Percentiles rank a stretch among this genome's conserved stretches.
Conservation (phyloP, 2,888 invertebrate species). For the Pterostichus madidus region DNA sequence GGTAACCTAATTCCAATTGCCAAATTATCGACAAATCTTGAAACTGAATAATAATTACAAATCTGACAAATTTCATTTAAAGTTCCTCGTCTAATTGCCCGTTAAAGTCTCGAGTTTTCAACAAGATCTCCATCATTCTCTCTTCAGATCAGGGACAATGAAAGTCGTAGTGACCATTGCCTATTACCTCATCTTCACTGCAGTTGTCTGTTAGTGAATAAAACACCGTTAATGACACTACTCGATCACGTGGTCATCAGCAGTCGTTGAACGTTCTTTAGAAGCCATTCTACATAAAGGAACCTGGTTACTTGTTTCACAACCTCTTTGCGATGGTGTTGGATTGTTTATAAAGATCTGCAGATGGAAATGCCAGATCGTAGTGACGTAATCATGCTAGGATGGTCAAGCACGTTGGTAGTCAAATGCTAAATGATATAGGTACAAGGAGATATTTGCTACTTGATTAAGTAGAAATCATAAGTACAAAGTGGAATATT, state of each 20-base stretch:
- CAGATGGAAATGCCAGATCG: not conserved
- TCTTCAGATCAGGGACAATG: not conserved
- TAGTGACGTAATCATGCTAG: not conserved
- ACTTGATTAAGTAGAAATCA: too few species aligned
- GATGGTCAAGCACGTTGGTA: too few species aligned
- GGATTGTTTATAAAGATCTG: not conserved
- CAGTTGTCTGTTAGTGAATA: not conserved
- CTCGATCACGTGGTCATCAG: not conserved
- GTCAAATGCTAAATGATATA: too few species aligned
- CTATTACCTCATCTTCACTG: constrained; percentile 1
- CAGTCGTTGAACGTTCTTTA: not conserved
- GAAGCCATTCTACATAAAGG: not conserved
- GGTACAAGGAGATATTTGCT: too few species aligned
- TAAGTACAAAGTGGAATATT: too few species aligned
- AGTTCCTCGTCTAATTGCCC: too few species aligned
- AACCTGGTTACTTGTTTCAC: not conserved
- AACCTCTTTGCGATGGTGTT: constrained; percentile 1
- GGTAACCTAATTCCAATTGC: too few species aligned
- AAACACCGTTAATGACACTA: constrained; percentile 10
- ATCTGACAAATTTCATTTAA: too few species aligned
- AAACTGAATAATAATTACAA: too few species aligned
- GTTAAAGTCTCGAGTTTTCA: too few species aligned
- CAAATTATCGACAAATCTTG: too few species aligned
- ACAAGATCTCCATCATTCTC: too few species aligned
- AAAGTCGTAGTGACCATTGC: constrained; percentile 4